phyloP scores from a whole-genome alignment of 2,113 vertebrate species.

The Proteles cristata region DNA sequence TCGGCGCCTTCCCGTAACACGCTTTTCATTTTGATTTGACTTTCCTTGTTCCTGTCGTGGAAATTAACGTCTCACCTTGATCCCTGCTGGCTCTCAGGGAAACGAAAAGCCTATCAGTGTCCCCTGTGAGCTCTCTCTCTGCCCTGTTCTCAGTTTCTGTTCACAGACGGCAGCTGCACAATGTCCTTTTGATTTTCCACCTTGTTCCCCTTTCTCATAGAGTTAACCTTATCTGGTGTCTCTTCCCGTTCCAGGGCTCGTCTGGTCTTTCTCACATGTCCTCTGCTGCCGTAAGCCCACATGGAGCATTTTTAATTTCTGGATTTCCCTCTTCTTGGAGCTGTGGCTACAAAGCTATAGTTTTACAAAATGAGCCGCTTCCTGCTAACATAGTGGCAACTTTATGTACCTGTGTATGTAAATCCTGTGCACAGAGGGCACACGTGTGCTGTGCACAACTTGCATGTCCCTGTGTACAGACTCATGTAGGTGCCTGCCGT shows the following conservation, averaged over 20 bases:
- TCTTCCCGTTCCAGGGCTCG: background rate
- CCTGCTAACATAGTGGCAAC: rapidly evolving
- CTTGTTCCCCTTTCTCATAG: background rate
- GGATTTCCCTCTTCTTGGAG: background rate
- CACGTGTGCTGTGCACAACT: background rate
- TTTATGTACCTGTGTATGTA: rapidly evolving
- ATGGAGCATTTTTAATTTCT: background rate
- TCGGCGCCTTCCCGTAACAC: background rate
- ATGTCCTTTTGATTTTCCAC: background rate
- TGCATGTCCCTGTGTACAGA: rapidly evolving
- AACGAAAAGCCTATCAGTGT: background rate
- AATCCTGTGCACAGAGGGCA: background rate
- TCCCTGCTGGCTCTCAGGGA: background rate
- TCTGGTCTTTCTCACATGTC: background rate
- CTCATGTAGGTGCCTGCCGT: rapidly evolving
- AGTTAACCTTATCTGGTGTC: background rate
- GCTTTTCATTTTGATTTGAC: background rate
- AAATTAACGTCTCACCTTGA: background rate
- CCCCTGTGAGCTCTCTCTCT: rapidly evolving
- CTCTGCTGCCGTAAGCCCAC: background rate
- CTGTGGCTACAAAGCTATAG: background rate
- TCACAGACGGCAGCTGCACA: background rate
- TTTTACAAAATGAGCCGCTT: background rate
- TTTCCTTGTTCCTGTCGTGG: background rate
- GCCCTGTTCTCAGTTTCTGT: background rate